Conservation (phyloP, 2,113 vertebrate genomes). For the Cyanocitta stelleri region DNA sequence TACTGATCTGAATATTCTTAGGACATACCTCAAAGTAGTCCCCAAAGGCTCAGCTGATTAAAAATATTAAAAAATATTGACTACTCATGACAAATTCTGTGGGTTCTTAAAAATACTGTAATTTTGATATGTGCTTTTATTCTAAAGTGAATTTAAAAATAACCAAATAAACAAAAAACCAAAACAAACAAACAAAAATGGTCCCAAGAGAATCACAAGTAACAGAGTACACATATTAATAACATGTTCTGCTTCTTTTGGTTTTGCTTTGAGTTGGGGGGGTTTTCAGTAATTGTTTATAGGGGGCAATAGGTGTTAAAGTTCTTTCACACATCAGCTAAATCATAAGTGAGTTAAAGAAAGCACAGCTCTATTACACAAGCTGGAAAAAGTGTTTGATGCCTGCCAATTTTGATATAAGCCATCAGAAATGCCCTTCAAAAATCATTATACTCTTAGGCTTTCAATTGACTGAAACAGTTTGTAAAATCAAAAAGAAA, state of each 20-base stretch:
- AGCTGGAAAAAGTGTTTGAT: neutral
- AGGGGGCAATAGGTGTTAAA: neutral
- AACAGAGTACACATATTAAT: neutral
- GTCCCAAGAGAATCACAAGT: neutral
- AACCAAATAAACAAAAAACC: neutral
- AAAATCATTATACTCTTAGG: conserved; percentile 30
- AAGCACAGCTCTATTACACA: neutral
- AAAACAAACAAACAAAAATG: neutral
- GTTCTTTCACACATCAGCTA: neutral
- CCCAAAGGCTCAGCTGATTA: neutral
- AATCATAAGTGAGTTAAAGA: neutral
- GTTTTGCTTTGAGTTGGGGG: neutral
- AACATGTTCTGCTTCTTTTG: neutral
- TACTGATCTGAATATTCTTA: neutral
- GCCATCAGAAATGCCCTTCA: conserved; percentile 15
- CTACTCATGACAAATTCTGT: neutral
- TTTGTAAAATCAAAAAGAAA: conserved; percentile 27
- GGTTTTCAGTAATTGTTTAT: neutral
- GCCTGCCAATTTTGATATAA: conserved; percentile 38
- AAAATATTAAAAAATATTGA: neutral
- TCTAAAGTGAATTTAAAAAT: neutral
- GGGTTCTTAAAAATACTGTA: neutral
- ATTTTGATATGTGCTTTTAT: neutral
- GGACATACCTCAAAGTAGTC: neutral
- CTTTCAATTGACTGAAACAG: conserved; percentile 47